Conservation (phyloP, 2,888 invertebrate species). For the Spicauda simplicius region DNA sequence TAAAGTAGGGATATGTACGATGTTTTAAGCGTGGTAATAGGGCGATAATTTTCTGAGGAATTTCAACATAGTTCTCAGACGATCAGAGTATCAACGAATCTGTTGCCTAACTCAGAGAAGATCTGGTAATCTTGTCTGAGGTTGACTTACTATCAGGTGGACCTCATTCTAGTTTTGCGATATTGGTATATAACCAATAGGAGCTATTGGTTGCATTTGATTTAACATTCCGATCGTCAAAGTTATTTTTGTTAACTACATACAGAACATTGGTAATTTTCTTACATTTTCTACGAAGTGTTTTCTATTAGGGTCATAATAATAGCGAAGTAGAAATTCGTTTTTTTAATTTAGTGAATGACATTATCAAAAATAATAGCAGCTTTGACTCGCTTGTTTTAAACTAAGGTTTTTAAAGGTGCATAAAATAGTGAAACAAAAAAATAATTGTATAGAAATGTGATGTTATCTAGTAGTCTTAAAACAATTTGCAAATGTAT, state of each 20-base stretch:
- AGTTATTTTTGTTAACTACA: not conserved
- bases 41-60: no score
- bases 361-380: conserved; percentile 22
- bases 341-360: conserved; percentile 6
- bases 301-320: conserved; percentile 3
- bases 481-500: conserved; percentile 17
- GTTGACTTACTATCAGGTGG: no score
- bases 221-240: not conserved
- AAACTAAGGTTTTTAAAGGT: conserved; percentile 33
- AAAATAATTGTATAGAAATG: conserved; percentile 43
- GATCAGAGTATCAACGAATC: no score
- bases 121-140: no score
- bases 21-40: no score
- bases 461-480: conserved; percentile 46
- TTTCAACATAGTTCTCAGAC: no score
- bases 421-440: conserved; percentile 33
- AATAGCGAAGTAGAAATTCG: not conserved
- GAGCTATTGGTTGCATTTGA: no score
- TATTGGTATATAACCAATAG: no score
- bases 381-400: conserved; percentile 28
- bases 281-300: not conserved
- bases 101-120: no score
- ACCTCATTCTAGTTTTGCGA: no score
- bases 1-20: no score
- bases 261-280: not conserved